Evolutionary conservation across 2,797 vertebrate genomes (phyloP), one percentile per base, ranked within the genome.

Genomic region (Graptemys geographica): DNA sequence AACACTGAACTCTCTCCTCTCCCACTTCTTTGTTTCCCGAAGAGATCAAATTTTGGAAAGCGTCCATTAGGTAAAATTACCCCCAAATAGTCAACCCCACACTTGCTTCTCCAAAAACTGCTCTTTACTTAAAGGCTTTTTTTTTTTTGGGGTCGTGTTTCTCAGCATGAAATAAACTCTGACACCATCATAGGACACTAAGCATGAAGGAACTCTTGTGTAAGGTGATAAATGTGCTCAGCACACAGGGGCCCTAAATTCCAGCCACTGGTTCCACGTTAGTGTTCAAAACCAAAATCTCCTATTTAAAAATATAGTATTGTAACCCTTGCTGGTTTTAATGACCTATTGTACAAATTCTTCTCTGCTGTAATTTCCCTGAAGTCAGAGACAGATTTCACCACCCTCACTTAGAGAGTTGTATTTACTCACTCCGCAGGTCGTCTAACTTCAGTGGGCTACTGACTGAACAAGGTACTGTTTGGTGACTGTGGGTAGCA

Each of bases 401-500:
- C 15, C 44, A 49, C 28, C 41, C 7, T 10, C 15, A 31, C 44
- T 28, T 47, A 6, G 3, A 23, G n/a, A n/a, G 33, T 15, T 41
- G 65, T 21, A 59, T 72, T 41, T 72, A 44, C 15, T 78, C 15
- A 13, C 41, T 28, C 12, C 3, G 25, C 44, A 49, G 28, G 44
- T 41, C 3, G 10, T 78, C 27, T 49, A 49, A 31, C 74, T 0
- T 19, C 82, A 11, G 16, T 51, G 13, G 23, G 25, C 1, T 84
- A 2, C 18, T 84, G 28, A 7, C 0, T 0, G 1, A 0, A 2
- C 18, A 28, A 8, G 15, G 69, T 28, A 33, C 1, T 2, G 1
- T 9, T 49, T 1, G 13, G 3, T 3, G 1, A 76, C 25, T 8
- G 33, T 79, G 0, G 1, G 57, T 41, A 62, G 80, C 12, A 82